Evolutionary conservation across 2,113 vertebrate genomes (phyloP).

Genomic region (Semnopithecus entellus): DNA sequence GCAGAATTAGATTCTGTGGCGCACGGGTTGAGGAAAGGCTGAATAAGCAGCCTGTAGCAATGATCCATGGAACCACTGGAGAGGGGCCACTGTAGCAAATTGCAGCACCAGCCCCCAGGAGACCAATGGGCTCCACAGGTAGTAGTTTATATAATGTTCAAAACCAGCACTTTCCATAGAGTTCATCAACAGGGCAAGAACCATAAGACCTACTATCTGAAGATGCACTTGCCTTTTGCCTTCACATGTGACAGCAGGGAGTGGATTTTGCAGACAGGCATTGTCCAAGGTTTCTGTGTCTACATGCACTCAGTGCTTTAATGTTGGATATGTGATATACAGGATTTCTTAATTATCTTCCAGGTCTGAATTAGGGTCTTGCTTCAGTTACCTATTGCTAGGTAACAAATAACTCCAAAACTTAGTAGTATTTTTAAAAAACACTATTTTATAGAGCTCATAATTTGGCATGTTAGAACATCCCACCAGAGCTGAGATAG

Average conservation of each 20-base stretch:
- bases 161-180: conserved; percentile 54
- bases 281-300: not conserved
- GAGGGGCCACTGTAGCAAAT: conserved; percentile 28
- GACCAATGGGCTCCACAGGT: not conserved
- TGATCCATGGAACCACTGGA: not conserved
- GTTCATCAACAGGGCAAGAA: not conserved
- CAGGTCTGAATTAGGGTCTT: not conserved
- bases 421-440: not conserved
- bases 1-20: not conserved
- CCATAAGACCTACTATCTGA: not conserved
- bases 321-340: not conserved
- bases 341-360: not conserved
- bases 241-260: not conserved
- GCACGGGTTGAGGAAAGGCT: not conserved
- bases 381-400: not conserved
- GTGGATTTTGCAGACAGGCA: not conserved
- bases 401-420: not conserved
- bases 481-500: not conserved
- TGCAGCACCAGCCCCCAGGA: conserved; percentile 38
- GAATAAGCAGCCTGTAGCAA: conserved; percentile 58
- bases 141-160: conserved; percentile 39
- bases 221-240: not conserved
- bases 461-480: not conserved
- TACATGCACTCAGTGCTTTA: not conserved
- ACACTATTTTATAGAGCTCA: not conserved